A percentile compares a stretch with the other conserved stretches of the same genome.
Evolutionary conservation across 1,140 invertebrate genomes (phyloP).

Genomic region (Orchestia grillus): DNA sequence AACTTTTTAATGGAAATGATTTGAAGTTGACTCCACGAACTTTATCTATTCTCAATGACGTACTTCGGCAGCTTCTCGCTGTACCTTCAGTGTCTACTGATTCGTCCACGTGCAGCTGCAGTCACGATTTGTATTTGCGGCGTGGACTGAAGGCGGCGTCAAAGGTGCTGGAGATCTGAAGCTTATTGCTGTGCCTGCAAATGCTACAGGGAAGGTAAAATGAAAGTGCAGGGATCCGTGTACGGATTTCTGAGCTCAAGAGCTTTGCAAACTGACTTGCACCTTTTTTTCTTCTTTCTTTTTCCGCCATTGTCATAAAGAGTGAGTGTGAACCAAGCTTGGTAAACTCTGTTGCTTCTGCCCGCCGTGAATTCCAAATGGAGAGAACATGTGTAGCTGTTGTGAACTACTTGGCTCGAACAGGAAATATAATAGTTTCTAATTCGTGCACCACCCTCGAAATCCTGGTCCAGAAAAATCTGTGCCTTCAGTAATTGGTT

Average conservation of each 20-base stretch:
- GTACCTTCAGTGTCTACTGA: background rate
- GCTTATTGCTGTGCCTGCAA: background rate
- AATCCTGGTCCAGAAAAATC: background rate
- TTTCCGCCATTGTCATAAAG: slow-evolving; percentile 15
- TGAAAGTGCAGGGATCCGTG: background rate
- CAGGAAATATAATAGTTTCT: background rate
- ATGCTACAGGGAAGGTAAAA: background rate
- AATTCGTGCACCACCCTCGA: background rate
- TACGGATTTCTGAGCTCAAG: background rate
- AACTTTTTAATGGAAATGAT: too few species aligned
- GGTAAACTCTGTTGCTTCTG: slow-evolving; percentile 17
- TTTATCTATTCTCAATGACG: background rate
- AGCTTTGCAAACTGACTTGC: slow-evolving; percentile 24
- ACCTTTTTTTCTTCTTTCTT: background rate
- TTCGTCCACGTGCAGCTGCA: background rate
- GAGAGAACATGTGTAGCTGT: background rate
- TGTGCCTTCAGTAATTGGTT: background rate
- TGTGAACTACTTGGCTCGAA: background rate
- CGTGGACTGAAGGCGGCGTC: background rate
- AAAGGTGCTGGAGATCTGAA: background rate
- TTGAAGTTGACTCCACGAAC: too few species aligned
- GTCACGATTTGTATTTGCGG: background rate
- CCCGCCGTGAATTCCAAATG: background rate
- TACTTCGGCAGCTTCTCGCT: background rate
- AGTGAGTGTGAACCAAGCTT: background rate